Conservation (phyloP, 2,888 invertebrate species). For the Holacanthella duospinosa region DNA sequence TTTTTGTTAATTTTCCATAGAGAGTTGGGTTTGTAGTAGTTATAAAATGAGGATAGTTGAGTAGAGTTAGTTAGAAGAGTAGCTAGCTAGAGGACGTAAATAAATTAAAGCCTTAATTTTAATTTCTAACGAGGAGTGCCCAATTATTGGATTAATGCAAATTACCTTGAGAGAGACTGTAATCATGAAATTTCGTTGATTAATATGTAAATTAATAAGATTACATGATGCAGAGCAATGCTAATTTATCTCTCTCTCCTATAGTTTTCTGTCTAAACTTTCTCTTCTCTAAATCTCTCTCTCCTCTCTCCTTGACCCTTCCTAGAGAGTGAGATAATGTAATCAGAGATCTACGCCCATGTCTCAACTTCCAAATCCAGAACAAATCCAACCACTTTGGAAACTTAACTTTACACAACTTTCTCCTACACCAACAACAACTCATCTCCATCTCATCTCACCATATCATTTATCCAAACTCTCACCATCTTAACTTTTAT, state of each 20-base stretch:
- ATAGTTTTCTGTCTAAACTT: conserved; percentile 8
- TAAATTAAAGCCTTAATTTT: conserved; percentile 39
- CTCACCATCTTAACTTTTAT: too few species aligned
- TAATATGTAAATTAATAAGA: conserved; percentile 39
- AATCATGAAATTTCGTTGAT: conserved; percentile 38
- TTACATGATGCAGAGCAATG: conserved; percentile 39
- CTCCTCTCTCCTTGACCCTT: conserved; percentile 3
- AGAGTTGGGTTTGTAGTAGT: too few species aligned
- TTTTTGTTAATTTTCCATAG: too few species aligned
- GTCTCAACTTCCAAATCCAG: neutral
- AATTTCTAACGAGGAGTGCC: conserved; percentile 39
- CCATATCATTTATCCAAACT: neutral
- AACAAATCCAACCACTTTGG: neutral
- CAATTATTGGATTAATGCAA: conserved; percentile 39
- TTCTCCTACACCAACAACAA: neutral
- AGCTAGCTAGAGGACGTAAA: conserved; percentile 26
- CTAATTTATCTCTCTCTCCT: conserved; percentile 38
- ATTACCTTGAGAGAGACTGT: conserved; percentile 37
- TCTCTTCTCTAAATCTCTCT: conserved; percentile 8
- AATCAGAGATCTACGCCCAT: neutral
- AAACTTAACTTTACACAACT: neutral
- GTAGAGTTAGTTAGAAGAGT: neutral
- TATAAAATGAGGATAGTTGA: neutral
- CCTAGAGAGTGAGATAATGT: neutral
- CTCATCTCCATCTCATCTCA: neutral